Evolutionary conservation across 64 coral and sea anemone genomes (phyloP).

Genomic region (Astreopora myriophthalma): DNA sequence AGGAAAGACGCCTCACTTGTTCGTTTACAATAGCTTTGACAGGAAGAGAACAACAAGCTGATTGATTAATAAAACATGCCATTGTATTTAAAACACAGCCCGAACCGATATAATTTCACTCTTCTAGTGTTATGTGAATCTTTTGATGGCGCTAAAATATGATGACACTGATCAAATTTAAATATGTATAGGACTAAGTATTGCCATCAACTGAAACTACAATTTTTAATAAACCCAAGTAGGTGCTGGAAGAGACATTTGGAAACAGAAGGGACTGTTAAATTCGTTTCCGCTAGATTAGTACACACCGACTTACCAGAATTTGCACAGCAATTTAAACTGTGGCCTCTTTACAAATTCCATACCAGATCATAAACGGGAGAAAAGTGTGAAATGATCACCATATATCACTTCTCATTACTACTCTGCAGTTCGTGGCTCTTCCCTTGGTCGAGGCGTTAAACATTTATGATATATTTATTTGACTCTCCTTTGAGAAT

Average conservation of each 20-base stretch:
- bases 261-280: no score
- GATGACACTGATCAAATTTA: no score
- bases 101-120: neutral
- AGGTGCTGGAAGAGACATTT: no score
- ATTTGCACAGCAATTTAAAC: neutral
- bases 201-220: no score
- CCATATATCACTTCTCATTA: neutral
- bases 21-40: no score
- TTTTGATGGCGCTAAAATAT: no score
- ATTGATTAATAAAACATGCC: neutral
- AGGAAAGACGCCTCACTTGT: neutral
- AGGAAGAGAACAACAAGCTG: no score
- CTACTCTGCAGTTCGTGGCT: neutral
- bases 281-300: no score
- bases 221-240: no score
- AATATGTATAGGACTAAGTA: no score
- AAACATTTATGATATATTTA: neutral
- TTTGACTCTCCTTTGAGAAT: neutral
- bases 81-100: neutral
- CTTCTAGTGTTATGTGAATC: neutral
- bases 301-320: neutral
- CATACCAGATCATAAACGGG: neutral
- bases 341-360: neutral
- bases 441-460: neutral
- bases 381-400: neutral